These are phyloP conservation scores for Latheticus oryzae DNA, from an alignment of 2,888 invertebrate species.

Conservation along the genomic window DNA sequence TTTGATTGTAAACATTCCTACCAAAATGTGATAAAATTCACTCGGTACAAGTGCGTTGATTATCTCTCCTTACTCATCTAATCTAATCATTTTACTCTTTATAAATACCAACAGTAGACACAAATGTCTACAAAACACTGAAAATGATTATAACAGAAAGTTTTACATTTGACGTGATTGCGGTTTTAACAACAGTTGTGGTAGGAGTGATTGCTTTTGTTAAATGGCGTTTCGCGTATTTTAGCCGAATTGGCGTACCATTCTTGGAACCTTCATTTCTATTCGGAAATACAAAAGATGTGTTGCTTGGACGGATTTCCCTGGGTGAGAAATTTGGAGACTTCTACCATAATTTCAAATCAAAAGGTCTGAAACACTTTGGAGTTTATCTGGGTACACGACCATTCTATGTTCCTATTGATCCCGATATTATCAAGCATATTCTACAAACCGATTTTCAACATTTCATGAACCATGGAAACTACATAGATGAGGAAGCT, in stretches of 20 bases:
- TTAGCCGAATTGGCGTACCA: conserved; percentile 41
- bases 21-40: too few species aligned
- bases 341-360: conserved; percentile 45
- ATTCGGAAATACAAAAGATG: conserved; percentile 49
- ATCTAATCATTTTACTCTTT: too few species aligned
- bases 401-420: conserved; percentile 54
- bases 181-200: conserved; percentile 1
- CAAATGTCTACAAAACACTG: too few species aligned
- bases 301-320: conserved; percentile 15
- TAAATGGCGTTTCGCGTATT: conserved; percentile 45
- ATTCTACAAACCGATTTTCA: conserved; percentile 71
- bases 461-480: conserved; percentile 61
- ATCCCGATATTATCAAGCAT: conserved; percentile 57
- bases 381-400: conserved; percentile 63
- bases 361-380: conserved; percentile 43
- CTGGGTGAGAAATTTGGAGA: conserved; percentile 35
- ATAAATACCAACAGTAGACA: too few species aligned
- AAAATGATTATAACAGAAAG: conserved; percentile 10
- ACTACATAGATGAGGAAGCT: conserved; percentile 68
- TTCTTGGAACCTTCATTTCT: conserved; percentile 49
- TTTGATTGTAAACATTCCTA: too few species aligned
- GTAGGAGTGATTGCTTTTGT: conserved; percentile 14
- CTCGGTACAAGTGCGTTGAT: too few species aligned
- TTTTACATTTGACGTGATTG: conserved; percentile 2
- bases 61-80: too few species aligned